These are phyloP conservation scores for Spodoptera picta DNA, from an alignment of 2,888 invertebrate species.

Conservation along the genomic window DNA sequence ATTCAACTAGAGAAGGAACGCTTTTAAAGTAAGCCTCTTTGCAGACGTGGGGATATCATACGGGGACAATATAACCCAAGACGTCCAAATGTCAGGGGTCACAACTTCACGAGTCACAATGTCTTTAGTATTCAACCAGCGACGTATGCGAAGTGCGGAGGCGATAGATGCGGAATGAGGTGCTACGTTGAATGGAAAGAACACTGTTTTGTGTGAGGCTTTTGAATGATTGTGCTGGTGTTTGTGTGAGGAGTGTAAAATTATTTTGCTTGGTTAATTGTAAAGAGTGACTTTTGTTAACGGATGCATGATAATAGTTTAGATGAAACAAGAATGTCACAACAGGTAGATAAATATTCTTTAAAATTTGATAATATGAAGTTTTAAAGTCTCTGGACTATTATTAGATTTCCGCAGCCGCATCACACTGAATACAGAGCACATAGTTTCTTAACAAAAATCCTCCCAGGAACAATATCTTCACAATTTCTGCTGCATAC, in stretches of 20 bases:
- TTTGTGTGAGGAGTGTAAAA: too few relatives aligned
- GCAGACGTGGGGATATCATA: conserved; percentile 24
- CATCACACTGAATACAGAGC: conserved; percentile 19
- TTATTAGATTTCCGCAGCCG: conserved; percentile 8
- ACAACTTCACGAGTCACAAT: conserved; percentile 25
- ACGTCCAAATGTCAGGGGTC: conserved; percentile 48
- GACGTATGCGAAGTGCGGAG: conserved; percentile 31
- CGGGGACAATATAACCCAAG: conserved; percentile 39
- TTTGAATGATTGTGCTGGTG: conserved; percentile 9
- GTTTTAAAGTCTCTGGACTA: conserved; percentile 15
- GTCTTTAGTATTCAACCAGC: conserved; percentile 42
- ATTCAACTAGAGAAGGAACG: conserved; percentile 16
- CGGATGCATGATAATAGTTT: too few relatives aligned
- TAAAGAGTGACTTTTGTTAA: too few relatives aligned
- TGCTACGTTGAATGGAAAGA: conserved; percentile 13
- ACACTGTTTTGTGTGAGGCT: background rate
- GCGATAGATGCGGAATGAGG: conserved; percentile 24
- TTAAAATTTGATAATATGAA: background rate
- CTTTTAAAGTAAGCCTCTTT: conserved; percentile 39
- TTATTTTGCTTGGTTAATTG: too few relatives aligned
- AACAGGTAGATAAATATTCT: too few relatives aligned
- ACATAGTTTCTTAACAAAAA: conserved; percentile 23
- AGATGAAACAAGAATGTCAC: too few relatives aligned
- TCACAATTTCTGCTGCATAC: conserved; percentile 24
- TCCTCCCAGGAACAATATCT: conserved; percentile 35